These are phyloP conservation scores for Ovis aries DNA, from an alignment of 2,113 vertebrate species.

Conservation along the genomic window ARS-UI_Ramb_v3.0 NC_056058.1:29198001-29198500, in stretches of 20 bases:
- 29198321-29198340: conserved; percentile 19
- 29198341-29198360: neutral
- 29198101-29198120: neutral
- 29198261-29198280: neutral
- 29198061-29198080: neutral
- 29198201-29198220: neutral
- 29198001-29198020: neutral
- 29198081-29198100: neutral
- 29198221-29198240: neutral
- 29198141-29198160: neutral
- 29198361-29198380: neutral
- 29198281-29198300: neutral
- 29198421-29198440: neutral
- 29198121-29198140: neutral
- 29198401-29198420: neutral
- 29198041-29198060: neutral
- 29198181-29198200: neutral
- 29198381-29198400: neutral
- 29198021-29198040: neutral
- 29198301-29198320: neutral
- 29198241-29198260: neutral
- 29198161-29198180: neutral
- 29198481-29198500: neutral
- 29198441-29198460: neutral
- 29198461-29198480: neutral